A percentile compares a stretch with the other conserved stretches of the same genome.
Evolutionary conservation across 2,888 invertebrate species (phyloP).

Genomic region (Acleris cristana): DNA sequence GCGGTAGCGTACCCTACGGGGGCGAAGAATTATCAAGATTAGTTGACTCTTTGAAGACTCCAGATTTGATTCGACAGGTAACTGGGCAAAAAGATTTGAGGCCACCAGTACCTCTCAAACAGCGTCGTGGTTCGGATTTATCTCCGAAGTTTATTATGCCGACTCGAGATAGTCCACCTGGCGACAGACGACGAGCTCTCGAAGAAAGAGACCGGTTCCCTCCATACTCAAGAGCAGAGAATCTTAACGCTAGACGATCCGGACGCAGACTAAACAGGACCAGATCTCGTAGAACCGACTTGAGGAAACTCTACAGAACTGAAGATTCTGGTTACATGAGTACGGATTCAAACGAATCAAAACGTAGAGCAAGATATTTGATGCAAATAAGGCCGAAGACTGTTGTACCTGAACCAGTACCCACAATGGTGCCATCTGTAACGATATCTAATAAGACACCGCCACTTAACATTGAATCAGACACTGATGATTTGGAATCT

Average conservation of each 20-base stretch:
- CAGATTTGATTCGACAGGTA: constrained; percentile 66
- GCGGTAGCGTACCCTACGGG: constrained; percentile 67
- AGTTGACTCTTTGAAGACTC: constrained; percentile 60
- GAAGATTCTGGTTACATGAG: constrained; percentile 94
- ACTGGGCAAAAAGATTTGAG: constrained; percentile 63
- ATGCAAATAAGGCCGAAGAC: constrained; percentile 72
- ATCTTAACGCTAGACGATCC: constrained; percentile 66
- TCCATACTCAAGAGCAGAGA: constrained; percentile 63
- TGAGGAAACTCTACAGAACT: constrained; percentile 71
- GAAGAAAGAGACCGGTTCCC: constrained; percentile 73
- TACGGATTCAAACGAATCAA: constrained; percentile 89
- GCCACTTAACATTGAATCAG: constrained; percentile 75
- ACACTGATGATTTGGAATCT: constrained; percentile 90
- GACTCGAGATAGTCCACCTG: constrained; percentile 62
- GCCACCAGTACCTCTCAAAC: constrained; percentile 75
- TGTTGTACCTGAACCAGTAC: constrained; percentile 54
- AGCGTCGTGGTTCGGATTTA: constrained; percentile 59
- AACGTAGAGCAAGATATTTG: constrained; percentile 74
- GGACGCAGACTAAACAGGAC: constrained; percentile 71
- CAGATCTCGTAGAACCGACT: constrained; percentile 70
- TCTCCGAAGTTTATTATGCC: constrained; percentile 58
- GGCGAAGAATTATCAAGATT: constrained; percentile 64
- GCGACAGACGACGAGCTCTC: constrained; percentile 61
- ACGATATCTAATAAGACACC: constrained; percentile 55
- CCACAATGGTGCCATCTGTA: constrained; percentile 48